phyloP scores from a whole-genome alignment of 2,888 invertebrate species.

The Thera britannica region DNA sequence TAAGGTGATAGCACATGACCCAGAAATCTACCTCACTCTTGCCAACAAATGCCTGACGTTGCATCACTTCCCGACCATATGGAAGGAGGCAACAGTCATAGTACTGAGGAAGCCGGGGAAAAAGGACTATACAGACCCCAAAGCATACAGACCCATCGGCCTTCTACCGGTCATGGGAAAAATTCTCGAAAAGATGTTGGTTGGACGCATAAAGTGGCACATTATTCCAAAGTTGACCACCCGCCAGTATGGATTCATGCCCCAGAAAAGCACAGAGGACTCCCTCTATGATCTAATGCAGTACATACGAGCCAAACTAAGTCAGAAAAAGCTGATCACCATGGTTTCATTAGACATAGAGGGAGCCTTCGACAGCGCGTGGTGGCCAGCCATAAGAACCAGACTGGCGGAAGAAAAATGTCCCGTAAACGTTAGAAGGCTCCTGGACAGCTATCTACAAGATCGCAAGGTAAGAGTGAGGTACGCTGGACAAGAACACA shows the following conservation, averaged over 20 bases:
- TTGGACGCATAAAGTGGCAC: conserved; percentile 12
- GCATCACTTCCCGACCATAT: conserved; percentile 8
- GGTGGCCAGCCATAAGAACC: no score
- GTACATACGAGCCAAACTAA: no score
- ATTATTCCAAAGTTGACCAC: conserved; percentile 4
- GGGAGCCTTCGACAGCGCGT: no score
- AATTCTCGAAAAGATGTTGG: conserved; percentile 22
- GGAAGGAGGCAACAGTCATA: conserved; percentile 23
- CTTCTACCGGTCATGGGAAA: conserved; percentile 40
- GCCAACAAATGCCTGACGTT: not conserved
- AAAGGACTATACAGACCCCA: conserved; percentile 26
- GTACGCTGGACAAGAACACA: no score
- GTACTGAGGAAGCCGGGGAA: conserved; percentile 8
- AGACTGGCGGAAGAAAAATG: no score
- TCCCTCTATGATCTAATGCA: no score
- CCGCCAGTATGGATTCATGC: conserved; percentile 16
- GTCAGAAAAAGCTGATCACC: no score
- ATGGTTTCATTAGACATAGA: no score
- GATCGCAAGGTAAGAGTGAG: no score
- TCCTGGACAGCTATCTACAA: no score
- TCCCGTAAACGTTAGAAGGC: no score
- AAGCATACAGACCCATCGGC: conserved; percentile 41
- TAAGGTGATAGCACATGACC: not conserved
- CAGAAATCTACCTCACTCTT: not conserved
- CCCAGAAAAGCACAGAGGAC: not conserved